Evolutionary conservation across 2,113 vertebrate species (phyloP), one percentile per base, ranked within the genome.

Genomic region (Eudorcas thomsonii): DNA sequence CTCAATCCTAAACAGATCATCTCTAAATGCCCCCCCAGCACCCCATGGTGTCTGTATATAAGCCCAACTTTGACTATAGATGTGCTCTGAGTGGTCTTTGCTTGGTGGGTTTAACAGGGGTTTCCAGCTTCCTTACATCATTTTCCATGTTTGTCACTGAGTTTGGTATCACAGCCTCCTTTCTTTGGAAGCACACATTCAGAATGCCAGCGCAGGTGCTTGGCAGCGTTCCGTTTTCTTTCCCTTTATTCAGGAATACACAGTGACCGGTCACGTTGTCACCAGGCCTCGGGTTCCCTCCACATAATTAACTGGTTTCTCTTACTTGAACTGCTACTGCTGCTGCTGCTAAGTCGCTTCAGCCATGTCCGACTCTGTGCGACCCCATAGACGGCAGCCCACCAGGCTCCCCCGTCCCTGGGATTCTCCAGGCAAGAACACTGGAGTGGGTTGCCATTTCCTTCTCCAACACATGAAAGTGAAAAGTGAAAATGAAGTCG

Each of bases 121-220:
- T 6, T 71, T 30, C 43, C 17, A 15, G n/a, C 11, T 55, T 7
- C 36, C 28, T 36, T 17, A 10, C 0, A 1, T 1, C 17, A n/a
- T 4, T 39, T 59, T 67, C 74, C 2, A 16, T 9, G 26, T 36
- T 52, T 48, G 1, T 85, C 16, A 81, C 2, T 45, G 60, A 10
- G n/a, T 10, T 14, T 6, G 1, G 9, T 11, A 5, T 23, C 43
- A 48, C 5, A 6, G 28, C 48, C 48, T 87, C 85, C 30, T 62
- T 26, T 36, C 23, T 62, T n/a, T 33, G 50, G 43, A 36, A 64
- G 33, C 28, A 17, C 0, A 5, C 8, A 6, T 43, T 25, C 23
- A n/a, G 74, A 6, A 71, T 1, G 0, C 26, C 26, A 48, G 12
- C 0, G 1, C 1, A 43, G 43, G 2, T 23, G 48, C 12, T 39